A percentile compares a stretch with the other conserved stretches of the same genome.
These are phyloP conservation scores for Zosterops borbonicus DNA, from an alignment of 2,113 vertebrate genomes.

Conservation along the genomic window DNA sequence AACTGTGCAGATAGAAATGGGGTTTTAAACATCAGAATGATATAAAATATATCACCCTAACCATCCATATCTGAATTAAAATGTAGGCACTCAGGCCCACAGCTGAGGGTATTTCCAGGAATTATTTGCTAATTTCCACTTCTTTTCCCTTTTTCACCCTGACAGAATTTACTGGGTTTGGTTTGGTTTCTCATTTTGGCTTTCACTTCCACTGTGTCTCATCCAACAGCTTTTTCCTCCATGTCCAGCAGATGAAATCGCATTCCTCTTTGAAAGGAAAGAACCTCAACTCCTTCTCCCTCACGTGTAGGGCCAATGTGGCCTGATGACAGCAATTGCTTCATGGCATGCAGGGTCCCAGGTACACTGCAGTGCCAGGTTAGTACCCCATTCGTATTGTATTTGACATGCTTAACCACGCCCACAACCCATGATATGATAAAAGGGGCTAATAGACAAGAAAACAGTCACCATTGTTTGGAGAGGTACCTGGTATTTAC, in stretches of 20 bases:
- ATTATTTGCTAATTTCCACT: not conserved
- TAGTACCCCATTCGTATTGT: not conserved
- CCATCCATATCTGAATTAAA: not conserved
- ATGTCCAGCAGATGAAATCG: not conserved
- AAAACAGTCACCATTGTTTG: not conserved
- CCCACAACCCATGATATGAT: not conserved
- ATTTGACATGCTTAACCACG: not conserved
- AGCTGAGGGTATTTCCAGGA: not conserved
- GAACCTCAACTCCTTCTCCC: not conserved
- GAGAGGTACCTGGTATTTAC: not conserved
- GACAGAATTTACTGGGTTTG: not conserved
- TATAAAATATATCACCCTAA: not conserved
- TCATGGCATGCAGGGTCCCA: not conserved
- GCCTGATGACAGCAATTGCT: not conserved
- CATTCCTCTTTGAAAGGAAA: not conserved
- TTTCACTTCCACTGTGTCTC: not conserved
- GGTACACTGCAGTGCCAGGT: not conserved
- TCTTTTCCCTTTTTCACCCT: not conserved
- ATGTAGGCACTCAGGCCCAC: not conserved
- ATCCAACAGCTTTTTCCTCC: not conserved
- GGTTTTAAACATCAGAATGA: not conserved
- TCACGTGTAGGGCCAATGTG: fast-evolving
- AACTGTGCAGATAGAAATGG: fast-evolving
- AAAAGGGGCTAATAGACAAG: not conserved
- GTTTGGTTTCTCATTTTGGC: not conserved